Evolutionary conservation across 2,797 vertebrate genomes (phyloP), one percentile per base, ranked within the genome.

Genomic region (Carduelis carduelis): DNA sequence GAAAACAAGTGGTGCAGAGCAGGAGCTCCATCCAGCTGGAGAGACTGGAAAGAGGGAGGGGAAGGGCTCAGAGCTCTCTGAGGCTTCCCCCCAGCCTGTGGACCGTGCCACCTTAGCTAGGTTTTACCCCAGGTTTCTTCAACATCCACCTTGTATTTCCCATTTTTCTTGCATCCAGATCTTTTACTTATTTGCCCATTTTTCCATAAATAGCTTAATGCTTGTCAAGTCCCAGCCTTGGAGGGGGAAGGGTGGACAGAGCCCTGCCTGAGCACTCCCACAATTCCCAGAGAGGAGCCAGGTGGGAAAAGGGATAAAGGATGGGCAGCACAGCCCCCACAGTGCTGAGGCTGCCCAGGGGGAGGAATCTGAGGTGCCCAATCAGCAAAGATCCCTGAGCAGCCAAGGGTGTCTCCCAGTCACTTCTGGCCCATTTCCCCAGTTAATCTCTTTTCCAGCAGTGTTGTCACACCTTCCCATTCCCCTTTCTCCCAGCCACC

Each of bases 401-500:
- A 89, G 41, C 47, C 71, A 39, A 74, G 22, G 26, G 55, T 59
- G 47, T 70, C 35, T 83, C 50, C 69, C 79, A 85, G 68, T 17
- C 2, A 3, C 46, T 83, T 37, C 89, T 91, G 93, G 63, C 89
- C 55, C 61, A 28, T 35, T 66, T 92, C 41, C 59, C 37, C 1
- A 2, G 50, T 63, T 82, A 82, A 95, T 82, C 4, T 4, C 55
- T 87, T 95, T 78, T 87, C 90, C 82, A 89, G 64, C n/a, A 46
- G 28, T 28, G 49, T 90, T 90, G 87, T 87, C 79, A 87, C 89
- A 85, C 76, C 57, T 93, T 55, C 79, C 69, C 52, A 32, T 88
- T 69, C 7, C 0, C 63, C 57, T 78, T 79, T 85, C 1, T 9
- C 65, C 49, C 71, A 80, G 49, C 71, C 12, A 1, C 52, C 16